Evolutionary conservation across 2,797 vertebrate species (phyloP), one percentile per base, ranked within the genome.

Genomic region (Ptychobarbus kaznakovi): DNA sequence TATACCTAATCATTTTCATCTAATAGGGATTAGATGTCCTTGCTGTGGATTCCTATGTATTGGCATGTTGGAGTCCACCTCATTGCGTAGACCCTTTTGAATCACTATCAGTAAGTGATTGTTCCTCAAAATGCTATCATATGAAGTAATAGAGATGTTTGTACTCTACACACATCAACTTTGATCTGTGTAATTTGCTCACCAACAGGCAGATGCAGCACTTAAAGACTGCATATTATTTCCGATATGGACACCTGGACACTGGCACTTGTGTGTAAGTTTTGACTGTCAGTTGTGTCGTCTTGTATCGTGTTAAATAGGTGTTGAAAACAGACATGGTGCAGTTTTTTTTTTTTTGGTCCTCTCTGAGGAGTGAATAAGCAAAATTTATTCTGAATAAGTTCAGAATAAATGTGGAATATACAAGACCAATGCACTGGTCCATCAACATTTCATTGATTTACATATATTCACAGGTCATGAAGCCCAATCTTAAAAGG

Each of bases 401-500:
- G n/a, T n/a, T n/a, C n/a, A n/a, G n/a, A n/a, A n/a, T n/a, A n/a
- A n/a, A n/a, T n/a, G n/a, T n/a, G 65, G 7, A 9, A 32, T 68
- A 20, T 38, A 68, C 65, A 68, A 68, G 35, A 51, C 1, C 15
- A 68, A 68, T 68, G 65, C 32, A 38, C 15, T 68, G 49, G 49
- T 51, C 13, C 0, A 32, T 38, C 15, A 68, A 38, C 65, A 68
- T 38, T 68, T 68, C 16, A 68, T 68, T 35, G 35, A 35, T 2
- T 35, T 68, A 9, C 65, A 66, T 68, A 68, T 68, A 38, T 68
- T 68, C 16, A 68, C 65, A 68, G 65, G 16, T 68, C 65, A 68
- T 68, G 65, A 66, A 66, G 65, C 32, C 65, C 65, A 66, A 35
- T 15, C 65, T 38, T 68, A 68, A 68, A 68, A 68, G 65, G 65